Base-by-base conservation (phyloP, 2,113 vertebrate genomes). In the Pholis gunnellus region DNA sequence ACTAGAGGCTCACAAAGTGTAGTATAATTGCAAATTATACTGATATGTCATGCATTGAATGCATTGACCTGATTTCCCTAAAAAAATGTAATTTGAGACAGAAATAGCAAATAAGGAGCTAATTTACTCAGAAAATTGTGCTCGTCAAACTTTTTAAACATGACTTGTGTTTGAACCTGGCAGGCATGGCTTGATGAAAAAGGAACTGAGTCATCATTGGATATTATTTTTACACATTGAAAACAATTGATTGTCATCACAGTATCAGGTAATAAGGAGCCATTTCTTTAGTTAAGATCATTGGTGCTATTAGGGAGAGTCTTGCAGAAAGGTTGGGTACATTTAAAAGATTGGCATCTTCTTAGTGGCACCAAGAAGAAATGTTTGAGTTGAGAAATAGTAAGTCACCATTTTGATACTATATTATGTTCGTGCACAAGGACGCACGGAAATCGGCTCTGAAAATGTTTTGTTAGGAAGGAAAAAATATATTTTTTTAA, bases 21-120 rank as follows among this genome's bases (percentile, higher is more conserved):
- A 57, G 27, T 29, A 2, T 86, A 83, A 88, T 86, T 79, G 73
- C 63, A 81, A 83, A 86, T 85, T 83, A 75, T 48, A 57, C 68
- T 56, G 71, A 74, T 74, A 61, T 74, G 82, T 81, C 82, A 75
- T 54, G 34, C 80, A 83, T 81, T 81, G 81, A 86, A 88, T 81
- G 34, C 18, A 31, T 69, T 87, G 56, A 77, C 76, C 81, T 27
- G 27, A 74, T 78, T 88, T 87, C 61, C 60, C 6, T 10, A 56
- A 82, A 86, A 70, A 82, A 63, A 9, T 66, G 20, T 78, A 74
- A 75, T 77, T 72, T n/a, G 36, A 80, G 42, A 59, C 56, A 72
- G 31, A 82, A 68, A 72, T 79, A 75, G 44, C 67, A 85, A 76
- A 66, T 50, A 50, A 72, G 42, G 38, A 75, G 79, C 18, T 75